phyloP scores from a whole-genome alignment of 2,797 vertebrate genomes.

The Eulemur rubriventer region DNA sequence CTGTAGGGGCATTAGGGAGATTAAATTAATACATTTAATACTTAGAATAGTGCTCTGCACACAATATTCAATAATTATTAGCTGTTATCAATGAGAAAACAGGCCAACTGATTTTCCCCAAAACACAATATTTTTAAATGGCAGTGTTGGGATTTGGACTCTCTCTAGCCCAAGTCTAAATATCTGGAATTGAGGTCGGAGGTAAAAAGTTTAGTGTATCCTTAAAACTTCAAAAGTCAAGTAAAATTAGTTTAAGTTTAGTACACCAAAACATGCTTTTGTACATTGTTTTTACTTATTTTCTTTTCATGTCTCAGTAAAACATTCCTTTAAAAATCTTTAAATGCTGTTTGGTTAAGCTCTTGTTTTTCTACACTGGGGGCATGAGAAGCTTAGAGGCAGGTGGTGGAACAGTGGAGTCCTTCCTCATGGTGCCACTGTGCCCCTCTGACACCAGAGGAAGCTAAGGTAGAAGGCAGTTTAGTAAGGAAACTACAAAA shows the following conservation, averaged over 20 bases:
- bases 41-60: background rate
- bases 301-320: background rate
- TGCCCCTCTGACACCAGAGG: background rate
- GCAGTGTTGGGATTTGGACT: background rate
- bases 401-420: background rate
- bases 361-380: background rate
- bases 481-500: background rate
- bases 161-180: background rate
- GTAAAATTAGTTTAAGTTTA: background rate
- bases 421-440: background rate
- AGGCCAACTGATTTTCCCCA: background rate
- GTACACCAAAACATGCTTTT: background rate
- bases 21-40: background rate
- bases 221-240: slow-evolving; percentile 32
- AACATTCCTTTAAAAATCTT: slow-evolving; percentile 31
- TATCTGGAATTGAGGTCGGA: background rate
- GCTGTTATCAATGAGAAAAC: background rate
- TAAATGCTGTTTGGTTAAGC: background rate
- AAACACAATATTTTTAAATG: background rate
- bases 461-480: background rate
- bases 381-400: background rate
- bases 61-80: background rate
- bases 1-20: background rate
- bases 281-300: background rate
- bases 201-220: background rate